Evolutionary conservation across 2,888 invertebrate species (phyloP).

Genomic region (Meteorus cinctellus): DNA sequence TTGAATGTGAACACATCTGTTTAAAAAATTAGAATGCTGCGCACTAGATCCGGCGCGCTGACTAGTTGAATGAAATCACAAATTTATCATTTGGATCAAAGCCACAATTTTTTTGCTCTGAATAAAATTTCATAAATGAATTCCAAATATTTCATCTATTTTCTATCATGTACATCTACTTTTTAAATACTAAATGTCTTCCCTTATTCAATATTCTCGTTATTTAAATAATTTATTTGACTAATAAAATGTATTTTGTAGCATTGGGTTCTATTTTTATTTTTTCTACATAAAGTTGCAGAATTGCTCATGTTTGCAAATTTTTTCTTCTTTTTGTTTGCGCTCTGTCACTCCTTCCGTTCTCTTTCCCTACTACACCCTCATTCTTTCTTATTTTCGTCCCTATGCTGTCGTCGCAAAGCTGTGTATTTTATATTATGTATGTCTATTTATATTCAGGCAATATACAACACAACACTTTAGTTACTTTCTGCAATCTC

Average conservation of each 20-base stretch:
- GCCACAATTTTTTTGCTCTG: too few relatives aligned
- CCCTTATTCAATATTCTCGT: neutral
- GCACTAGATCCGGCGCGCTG: too few relatives aligned
- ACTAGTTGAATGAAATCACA: too few relatives aligned
- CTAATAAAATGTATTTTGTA: neutral
- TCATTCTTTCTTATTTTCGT: neutral
- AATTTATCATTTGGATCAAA: too few relatives aligned
- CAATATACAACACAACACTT: constrained; percentile 21
- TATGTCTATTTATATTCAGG: constrained; percentile 44
- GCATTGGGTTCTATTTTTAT: neutral
- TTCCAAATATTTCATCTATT: too few relatives aligned
- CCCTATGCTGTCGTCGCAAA: constrained; percentile 8
- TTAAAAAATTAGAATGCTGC: too few relatives aligned
- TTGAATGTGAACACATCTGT: too few relatives aligned
- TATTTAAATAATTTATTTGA: neutral
- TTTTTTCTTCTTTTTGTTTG: neutral
- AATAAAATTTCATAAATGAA: too few relatives aligned
- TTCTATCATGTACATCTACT: too few relatives aligned
- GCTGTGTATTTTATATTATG: constrained; percentile 44
- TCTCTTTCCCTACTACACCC: neutral
- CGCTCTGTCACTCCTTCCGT: neutral
- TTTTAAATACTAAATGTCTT: too few relatives aligned
- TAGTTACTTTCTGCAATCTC: constrained; percentile 25
- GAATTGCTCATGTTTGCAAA: neutral
- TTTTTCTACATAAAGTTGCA: neutral